Evolutionary conservation across 1,140 invertebrate genomes (phyloP), one percentile per base, ranked within the genome.

Genomic region (Heliconius eleuchia): DNA sequence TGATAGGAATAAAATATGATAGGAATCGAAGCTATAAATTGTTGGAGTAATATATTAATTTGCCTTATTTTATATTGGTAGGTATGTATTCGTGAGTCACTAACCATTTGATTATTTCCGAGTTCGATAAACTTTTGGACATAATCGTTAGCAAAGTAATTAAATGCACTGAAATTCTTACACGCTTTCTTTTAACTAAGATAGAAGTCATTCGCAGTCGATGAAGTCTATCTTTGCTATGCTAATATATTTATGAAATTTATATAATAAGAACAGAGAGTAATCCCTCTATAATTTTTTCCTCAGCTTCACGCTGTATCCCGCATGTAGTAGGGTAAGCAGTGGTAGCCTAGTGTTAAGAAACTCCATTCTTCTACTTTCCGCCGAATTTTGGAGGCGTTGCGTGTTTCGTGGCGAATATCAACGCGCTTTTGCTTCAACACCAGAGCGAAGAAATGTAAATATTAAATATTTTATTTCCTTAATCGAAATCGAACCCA

Each of bases 101-200:
- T 23, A 19, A 55, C 5, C 18, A 55, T 13, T 46, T 46, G 8
- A n/a, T 30, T 11, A 16, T 66, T 66, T 66, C 60, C 60, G 60
- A 66, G 60, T 66, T 66, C 60, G 60, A 66, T 66, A 66, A 66
- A 66, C 60, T 66, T 66, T 66, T 27, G 60, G 23, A 2, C 23
- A 27, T 66, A 66, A 66, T 66, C 60, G 27, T 66, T 66, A 3
- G 60, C 30, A 66, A 66, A 30, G 60, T 66, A 30, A 66, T 66
- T 66, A 66, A 66, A 27, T 66, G 60, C 55, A 57, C 9, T 27
- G 27, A 66, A 66, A 66, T 27, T 27, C 60, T 73, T 74, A 79
- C 77, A 57, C 71, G 39, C 77, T 57, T 71, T 57, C 34, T 74
- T 79, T 70, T 19, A n/a, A 37, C 4, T 11, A 23, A 66, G 60